These are phyloP conservation scores for Bombus pyrosoma DNA, from an alignment of 1,140 invertebrate genomes.

Conservation along the genomic window DNA sequence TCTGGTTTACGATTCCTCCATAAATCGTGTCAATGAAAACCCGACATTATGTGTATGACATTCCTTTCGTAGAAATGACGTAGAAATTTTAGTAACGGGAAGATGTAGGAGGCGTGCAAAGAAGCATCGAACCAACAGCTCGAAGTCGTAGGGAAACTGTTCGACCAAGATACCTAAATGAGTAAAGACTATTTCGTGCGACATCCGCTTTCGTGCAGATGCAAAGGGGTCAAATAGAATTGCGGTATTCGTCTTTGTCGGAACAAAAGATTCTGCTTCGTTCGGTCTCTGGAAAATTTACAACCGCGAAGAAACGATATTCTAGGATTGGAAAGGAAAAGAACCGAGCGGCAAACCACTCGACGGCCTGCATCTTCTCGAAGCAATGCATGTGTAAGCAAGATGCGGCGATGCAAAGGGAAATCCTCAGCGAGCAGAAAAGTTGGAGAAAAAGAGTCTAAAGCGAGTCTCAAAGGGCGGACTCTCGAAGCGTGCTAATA, in stretches of 20 bases:
- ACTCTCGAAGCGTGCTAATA: constrained; percentile 17
- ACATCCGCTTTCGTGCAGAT: not conserved
- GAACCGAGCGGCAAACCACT: not conserved
- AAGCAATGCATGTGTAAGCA: constrained; percentile 2
- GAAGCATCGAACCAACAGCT: too few relatives aligned
- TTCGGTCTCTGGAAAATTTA: not conserved
- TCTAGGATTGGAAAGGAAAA: not conserved
- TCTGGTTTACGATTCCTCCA: too few relatives aligned
- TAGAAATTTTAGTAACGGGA: too few relatives aligned
- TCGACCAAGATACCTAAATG: too few relatives aligned
- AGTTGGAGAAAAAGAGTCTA: not conserved
- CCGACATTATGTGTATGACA: too few relatives aligned
- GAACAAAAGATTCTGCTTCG: not conserved
- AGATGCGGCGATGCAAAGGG: not conserved
- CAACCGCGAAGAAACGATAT: not conserved
- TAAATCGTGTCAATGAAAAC: too few relatives aligned
- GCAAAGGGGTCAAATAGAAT: not conserved
- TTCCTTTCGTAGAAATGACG: too few relatives aligned
- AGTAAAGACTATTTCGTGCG: too few relatives aligned
- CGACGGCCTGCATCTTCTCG: not conserved
- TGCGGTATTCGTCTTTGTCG: not conserved
- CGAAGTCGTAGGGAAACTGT: too few relatives aligned
- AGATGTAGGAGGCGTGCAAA: too few relatives aligned
- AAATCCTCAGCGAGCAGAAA: not conserved
- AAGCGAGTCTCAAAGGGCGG: not conserved